Percentiles rank a stretch among this genome's conserved stretches.
phyloP scores from a whole-genome alignment of 2,113 vertebrate species.

The Gavialis gangeticus region DNA sequence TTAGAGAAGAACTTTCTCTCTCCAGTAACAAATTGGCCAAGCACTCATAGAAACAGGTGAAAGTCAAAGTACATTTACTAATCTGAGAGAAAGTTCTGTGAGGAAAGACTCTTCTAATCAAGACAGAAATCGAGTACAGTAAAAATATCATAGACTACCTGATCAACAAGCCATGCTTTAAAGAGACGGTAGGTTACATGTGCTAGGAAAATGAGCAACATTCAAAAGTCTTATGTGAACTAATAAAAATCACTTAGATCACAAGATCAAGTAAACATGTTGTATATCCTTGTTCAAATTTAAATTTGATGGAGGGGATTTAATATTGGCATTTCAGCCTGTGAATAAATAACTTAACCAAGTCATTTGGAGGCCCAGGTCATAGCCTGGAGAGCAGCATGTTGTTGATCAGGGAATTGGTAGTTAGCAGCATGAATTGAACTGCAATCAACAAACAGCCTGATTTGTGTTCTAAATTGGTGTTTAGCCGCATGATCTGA shows the following conservation, averaged over 20 bases:
- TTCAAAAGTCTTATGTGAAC: neutral
- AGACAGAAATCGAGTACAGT: conserved; percentile 21
- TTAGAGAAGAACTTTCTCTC: neutral
- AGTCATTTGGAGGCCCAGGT: conserved; percentile 7
- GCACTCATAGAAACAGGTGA: neutral
- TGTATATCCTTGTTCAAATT: neutral
- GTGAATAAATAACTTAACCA: neutral
- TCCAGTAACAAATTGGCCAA: neutral
- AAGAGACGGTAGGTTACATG: conserved; percentile 7
- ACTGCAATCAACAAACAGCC: conserved; percentile 58
- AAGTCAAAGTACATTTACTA: neutral
- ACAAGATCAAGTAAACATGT: neutral
- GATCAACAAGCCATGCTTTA: conserved; percentile 10
- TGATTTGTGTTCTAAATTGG: conserved; percentile 68
- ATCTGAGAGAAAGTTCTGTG: neutral
- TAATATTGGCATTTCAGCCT: conserved; percentile 18
- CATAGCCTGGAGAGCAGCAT: conserved; percentile 7
- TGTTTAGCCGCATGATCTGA: conserved; percentile 61
- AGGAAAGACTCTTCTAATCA: neutral
- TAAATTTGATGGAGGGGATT: neutral
- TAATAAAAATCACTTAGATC: neutral
- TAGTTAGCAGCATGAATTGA: conserved; percentile 60
- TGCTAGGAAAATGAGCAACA: neutral
- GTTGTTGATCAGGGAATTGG: conserved; percentile 32
- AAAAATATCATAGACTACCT: neutral